These are phyloP conservation scores for Porites evermanni DNA, from an alignment of 92 coral and sea anemone species.

Conservation along the genomic window DNA sequence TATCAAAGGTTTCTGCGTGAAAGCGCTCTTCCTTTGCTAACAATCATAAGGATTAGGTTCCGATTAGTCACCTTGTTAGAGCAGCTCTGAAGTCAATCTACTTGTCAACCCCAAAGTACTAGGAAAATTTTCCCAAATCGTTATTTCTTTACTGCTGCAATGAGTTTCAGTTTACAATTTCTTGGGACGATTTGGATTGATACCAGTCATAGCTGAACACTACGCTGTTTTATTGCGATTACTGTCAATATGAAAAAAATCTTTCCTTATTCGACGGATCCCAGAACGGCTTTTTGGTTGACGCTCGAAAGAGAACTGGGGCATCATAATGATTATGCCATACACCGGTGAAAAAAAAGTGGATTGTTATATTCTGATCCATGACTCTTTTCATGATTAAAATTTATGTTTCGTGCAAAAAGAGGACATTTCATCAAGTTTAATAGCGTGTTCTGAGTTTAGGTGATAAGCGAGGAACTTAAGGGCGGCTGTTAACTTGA, in stretches of 20 bases:
- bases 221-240: background rate
- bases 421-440: background rate
- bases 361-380: background rate
- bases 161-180: background rate
- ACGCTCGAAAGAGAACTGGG: background rate
- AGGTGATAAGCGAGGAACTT: conserved; percentile 8
- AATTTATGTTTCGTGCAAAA: background rate
- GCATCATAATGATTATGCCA: background rate
- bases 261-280: background rate
- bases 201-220: background rate
- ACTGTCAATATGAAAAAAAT: background rate
- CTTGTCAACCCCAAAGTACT: conserved; percentile 39
- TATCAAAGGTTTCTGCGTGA: background rate
- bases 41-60: conserved; percentile 26
- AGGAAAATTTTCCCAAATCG: too few species aligned
- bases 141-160: background rate
- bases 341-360: too few species aligned
- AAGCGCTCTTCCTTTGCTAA: conserved; percentile 27
- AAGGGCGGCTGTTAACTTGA: conserved; percentile 24
- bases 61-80: conserved; percentile 57
- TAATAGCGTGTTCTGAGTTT: conserved; percentile 10
- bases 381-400: background rate
- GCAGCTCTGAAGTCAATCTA: conserved; percentile 30
- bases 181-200: background rate
- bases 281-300: background rate